A percentile compares a stretch with the other conserved stretches of the same genome.
Evolutionary conservation across 2,888 invertebrate genomes (phyloP).

Genomic region (Coecobrya sp.): DNA sequence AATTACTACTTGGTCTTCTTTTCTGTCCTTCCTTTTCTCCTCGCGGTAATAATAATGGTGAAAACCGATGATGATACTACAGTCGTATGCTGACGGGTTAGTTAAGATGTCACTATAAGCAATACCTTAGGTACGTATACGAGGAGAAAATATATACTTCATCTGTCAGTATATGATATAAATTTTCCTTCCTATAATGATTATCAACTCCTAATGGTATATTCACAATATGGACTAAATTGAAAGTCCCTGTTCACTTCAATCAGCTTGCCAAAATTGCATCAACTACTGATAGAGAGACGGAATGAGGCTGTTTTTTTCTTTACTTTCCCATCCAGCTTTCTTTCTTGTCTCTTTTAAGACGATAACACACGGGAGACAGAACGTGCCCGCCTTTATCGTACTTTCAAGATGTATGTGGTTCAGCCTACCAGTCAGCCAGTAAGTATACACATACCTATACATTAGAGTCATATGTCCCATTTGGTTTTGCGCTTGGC

Average conservation of each 20-base stretch:
- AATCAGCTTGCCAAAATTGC: constrained; percentile 68
- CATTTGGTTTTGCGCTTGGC: background rate
- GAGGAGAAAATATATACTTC: background rate
- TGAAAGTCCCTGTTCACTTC: constrained; percentile 77
- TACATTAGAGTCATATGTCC: background rate
- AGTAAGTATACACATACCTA: background rate
- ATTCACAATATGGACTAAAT: constrained; percentile 54
- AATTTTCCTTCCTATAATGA: too few relatives aligned
- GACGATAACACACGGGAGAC: constrained; percentile 15
- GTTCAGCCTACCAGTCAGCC: background rate
- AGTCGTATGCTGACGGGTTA: background rate
- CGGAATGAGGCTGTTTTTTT: background rate
- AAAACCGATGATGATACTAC: constrained; percentile 17
- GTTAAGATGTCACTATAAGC: background rate
- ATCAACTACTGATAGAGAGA: constrained; percentile 31
- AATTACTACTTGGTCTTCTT: constrained; percentile 47
- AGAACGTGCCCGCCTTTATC: constrained; percentile 40
- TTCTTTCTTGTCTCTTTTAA: constrained; percentile 12
- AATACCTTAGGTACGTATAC: background rate
- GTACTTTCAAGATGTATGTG: background rate
- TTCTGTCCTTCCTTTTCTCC: constrained; percentile 7
- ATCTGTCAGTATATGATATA: too few relatives aligned
- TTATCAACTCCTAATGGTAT: background rate
- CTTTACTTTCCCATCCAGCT: background rate
- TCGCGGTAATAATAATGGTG: constrained; percentile 20